A percentile compares a stretch with the other conserved stretches of the same genome.
These are phyloP conservation scores for Meriones psammophilus DNA, from an alignment of 2,797 vertebrate species.

Conservation along the genomic window DNA sequence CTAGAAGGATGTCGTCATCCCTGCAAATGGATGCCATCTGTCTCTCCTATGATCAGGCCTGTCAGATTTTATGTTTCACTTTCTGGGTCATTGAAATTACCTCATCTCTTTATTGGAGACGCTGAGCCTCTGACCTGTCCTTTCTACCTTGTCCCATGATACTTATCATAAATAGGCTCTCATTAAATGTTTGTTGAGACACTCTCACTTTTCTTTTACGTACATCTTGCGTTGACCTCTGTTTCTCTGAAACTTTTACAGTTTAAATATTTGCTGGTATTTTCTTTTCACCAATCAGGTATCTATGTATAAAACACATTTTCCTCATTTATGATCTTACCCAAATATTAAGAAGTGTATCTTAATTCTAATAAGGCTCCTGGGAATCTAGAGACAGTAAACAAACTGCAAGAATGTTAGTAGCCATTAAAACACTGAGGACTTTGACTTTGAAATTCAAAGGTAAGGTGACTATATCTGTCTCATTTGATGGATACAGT, in stretches of 20 bases:
- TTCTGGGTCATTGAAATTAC: not conserved
- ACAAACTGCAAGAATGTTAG: not conserved
- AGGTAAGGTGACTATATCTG: not conserved
- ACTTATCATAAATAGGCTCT: not conserved
- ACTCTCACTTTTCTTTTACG: not conserved
- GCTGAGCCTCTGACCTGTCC: not conserved
- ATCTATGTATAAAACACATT: not conserved
- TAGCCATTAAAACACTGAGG: not conserved
- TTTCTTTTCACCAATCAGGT: not conserved
- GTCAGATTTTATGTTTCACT: slow-evolving; percentile 18
- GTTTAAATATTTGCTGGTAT: not conserved
- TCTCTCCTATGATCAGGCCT: not conserved
- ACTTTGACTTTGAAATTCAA: not conserved
- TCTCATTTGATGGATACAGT: not conserved
- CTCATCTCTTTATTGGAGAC: not conserved
- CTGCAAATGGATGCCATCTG: not conserved
- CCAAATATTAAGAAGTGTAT: not conserved
- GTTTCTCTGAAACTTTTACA: not conserved
- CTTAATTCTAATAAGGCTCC: not conserved
- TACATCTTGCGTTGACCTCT: not conserved
- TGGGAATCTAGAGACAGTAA: not conserved
- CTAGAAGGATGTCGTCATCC: not conserved
- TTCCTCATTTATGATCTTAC: not conserved
- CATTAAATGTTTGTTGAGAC: not conserved
- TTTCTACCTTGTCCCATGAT: not conserved